phyloP scores from a whole-genome alignment of 2,113 vertebrate species.

The Sylvilagus bachmani region DNA sequence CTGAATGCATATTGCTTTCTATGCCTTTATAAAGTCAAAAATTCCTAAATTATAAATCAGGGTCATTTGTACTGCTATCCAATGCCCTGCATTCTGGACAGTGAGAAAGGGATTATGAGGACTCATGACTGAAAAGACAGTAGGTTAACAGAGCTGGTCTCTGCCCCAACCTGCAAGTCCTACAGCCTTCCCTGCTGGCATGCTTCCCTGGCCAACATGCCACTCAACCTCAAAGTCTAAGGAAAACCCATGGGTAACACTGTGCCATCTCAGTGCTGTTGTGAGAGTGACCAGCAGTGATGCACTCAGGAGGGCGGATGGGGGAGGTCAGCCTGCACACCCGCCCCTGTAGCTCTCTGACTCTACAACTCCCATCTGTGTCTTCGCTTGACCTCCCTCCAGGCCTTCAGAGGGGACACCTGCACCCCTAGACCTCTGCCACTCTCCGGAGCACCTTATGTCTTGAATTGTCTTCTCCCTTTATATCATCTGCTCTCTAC shows the following conservation, averaged over 20 bases:
- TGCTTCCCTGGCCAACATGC: accelerated
- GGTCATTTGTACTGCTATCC: background rate
- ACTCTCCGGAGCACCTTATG: background rate
- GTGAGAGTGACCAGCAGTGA: background rate
- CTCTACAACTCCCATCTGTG: background rate
- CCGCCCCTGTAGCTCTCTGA: accelerated
- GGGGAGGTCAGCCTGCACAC: accelerated
- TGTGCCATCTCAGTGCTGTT: accelerated
- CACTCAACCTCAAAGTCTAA: accelerated
- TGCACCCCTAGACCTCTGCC: background rate
- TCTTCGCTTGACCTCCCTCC: accelerated
- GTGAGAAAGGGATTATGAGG: background rate
- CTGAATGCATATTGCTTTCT: too few relatives aligned
- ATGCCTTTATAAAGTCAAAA: too few relatives aligned
- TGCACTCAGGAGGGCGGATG: background rate
- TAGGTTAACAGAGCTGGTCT: background rate
- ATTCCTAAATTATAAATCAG: too few relatives aligned
- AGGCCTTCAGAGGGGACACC: background rate
- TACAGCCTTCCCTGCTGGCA: too few relatives aligned
- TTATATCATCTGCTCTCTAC: accelerated
- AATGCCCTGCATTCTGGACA: accelerated
- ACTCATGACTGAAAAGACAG: accelerated
- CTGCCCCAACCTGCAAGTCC: too few relatives aligned
- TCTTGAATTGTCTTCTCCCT: background rate
- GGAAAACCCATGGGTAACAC: background rate